Conservation (phyloP, 2,113 vertebrate genomes). For the Lutjanus erythropterus region DNA sequence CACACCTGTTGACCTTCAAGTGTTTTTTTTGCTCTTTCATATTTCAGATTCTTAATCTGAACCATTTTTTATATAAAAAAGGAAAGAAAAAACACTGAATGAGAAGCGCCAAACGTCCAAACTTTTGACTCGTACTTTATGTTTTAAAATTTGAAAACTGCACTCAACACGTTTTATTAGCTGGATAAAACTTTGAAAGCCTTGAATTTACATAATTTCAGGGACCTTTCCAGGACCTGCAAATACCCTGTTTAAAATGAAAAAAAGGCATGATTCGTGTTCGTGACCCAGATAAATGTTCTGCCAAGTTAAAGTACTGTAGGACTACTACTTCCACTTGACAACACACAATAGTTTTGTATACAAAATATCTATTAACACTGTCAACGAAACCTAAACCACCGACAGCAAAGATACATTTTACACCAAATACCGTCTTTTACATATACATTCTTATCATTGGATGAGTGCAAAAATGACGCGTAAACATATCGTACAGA, state of each 20-base stretch:
- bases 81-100: too few relatives aligned
- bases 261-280: not conserved
- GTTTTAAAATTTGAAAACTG: not conserved
- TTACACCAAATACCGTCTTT: conserved; percentile 53
- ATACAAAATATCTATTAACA: conserved; percentile 72
- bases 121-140: too few relatives aligned
- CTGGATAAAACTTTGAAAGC: not conserved
- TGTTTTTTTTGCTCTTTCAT: too few relatives aligned
- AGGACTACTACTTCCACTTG: conserved; percentile 57
- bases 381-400: conserved; percentile 57
- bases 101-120: too few relatives aligned
- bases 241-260: conserved; percentile 21
- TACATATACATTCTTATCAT: conserved; percentile 66
- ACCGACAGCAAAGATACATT: conserved; percentile 58
- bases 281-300: conserved; percentile 12
- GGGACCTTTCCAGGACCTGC: conserved; percentile 14
- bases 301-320: conserved; percentile 21
- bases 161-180: too few relatives aligned
- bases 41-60: too few relatives aligned
- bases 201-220: not conserved
- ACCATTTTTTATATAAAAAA: too few relatives aligned
- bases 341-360: conserved; percentile 54
- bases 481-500: conserved; percentile 43
- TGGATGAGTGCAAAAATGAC: conserved; percentile 53
- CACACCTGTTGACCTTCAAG: too few relatives aligned